Evolutionary conservation across 2,113 vertebrate species (phyloP).

Genomic region (Cyphomyrus discorhynchus): DNA sequence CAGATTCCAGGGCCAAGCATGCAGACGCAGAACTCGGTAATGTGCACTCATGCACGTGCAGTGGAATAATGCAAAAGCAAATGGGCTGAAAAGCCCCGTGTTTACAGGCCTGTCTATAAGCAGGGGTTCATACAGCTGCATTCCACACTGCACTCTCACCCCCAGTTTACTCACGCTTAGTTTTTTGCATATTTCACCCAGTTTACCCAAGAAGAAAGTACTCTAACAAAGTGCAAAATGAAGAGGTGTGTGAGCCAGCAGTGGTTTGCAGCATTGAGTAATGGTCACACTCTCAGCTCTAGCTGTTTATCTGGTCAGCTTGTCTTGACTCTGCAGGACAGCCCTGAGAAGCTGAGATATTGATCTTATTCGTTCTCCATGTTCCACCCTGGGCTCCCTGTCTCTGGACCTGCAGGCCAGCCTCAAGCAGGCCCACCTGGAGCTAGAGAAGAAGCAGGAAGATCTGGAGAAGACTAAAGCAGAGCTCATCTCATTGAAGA

Average conservation of each 20-base stretch:
- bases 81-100: neutral
- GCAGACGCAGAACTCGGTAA: conserved; percentile 40
- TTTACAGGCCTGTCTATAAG: neutral
- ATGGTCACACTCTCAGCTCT: neutral
- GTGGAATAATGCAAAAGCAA: neutral
- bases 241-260: neutral
- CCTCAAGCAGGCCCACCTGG: conserved; percentile 47
- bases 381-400: neutral
- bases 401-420: conserved; percentile 63
- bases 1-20: conserved; percentile 43
- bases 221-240: neutral
- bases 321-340: neutral
- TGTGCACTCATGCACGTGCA: neutral
- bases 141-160: neutral
- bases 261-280: neutral
- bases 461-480: conserved; percentile 50
- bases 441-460: conserved; percentile 50
- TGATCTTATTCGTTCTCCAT: neutral
- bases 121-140: neutral
- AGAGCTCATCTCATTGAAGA: conserved; percentile 61
- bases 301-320: neutral
- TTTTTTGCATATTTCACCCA: neutral
- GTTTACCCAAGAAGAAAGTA: neutral
- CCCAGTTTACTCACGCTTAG: neutral
- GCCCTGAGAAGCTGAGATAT: neutral